These are phyloP conservation scores for Rhadina sibilatrix DNA, from an alignment of 2,113 vertebrate species.

Conservation along the genomic window DNA sequence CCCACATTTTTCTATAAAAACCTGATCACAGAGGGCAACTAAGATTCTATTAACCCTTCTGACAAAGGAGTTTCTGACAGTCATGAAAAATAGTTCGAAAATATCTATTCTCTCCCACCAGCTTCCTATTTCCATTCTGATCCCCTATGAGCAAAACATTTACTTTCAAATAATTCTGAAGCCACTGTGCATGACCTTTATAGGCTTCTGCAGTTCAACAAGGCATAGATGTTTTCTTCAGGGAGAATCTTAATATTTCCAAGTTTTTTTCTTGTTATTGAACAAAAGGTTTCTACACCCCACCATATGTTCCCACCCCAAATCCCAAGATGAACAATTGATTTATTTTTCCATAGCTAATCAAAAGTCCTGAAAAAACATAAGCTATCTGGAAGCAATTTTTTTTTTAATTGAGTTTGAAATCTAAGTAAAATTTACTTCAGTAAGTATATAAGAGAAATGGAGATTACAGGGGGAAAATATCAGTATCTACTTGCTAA, in stretches of 20 bases:
- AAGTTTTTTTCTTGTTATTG: neutral
- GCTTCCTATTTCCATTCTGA: neutral
- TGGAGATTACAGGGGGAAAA: neutral
- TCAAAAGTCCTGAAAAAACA: neutral
- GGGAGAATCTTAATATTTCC: neutral
- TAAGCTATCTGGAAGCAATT: neutral
- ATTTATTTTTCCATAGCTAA: constrained; percentile 5
- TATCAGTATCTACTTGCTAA: neutral
- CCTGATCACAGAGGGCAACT: neutral
- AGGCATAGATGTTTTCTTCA: neutral
- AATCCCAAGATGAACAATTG: neutral
- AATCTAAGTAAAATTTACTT: neutral
- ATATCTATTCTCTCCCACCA: neutral
- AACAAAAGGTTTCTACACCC: neutral
- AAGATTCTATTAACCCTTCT: neutral
- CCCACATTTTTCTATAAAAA: neutral
- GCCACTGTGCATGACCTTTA: neutral
- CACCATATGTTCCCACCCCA: neutral
- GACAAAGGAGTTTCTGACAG: neutral
- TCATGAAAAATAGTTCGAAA: neutral
- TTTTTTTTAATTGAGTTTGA: neutral
- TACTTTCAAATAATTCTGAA: constrained; percentile 28
- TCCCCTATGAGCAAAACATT: constrained; percentile 27
- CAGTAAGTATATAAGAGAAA: constrained; percentile 7
- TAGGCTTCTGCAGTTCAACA: neutral